Percentiles rank a stretch among this genome's conserved stretches.
Conservation (phyloP, 2,888 invertebrate species). For the Oligia latruncula region DNA sequence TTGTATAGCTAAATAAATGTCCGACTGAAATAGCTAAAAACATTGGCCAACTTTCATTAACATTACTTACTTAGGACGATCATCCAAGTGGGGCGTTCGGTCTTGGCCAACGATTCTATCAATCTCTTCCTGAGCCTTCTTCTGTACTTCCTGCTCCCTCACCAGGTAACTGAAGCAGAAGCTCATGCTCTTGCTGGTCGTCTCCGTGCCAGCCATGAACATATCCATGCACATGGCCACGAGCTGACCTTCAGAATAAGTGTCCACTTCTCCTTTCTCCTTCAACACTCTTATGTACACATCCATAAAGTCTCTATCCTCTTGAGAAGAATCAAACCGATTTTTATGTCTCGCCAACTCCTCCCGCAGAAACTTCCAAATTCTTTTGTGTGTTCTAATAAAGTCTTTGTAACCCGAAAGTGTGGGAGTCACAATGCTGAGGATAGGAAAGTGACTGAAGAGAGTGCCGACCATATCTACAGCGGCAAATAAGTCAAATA, state of each 20-base stretch:
- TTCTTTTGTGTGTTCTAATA: conserved; percentile 92
- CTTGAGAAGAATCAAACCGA: conserved; percentile 89
- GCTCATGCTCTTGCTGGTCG: conserved; percentile 94
- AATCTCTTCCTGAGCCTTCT: conserved; percentile 94
- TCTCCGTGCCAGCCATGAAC: conserved; percentile 97
- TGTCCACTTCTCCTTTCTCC: conserved; percentile 89
- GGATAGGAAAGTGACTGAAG: conserved; percentile 94
- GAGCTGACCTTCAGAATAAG: conserved; percentile 93
- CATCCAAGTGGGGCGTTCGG: conserved; percentile 92
- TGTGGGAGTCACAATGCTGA: conserved; percentile 93
- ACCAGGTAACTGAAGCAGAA: conserved; percentile 94
- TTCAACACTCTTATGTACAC: conserved; percentile 93
- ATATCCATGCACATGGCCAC: conserved; percentile 95
- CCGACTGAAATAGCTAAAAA: no score
- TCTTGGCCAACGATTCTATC: conserved; percentile 93
- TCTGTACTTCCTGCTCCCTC: conserved; percentile 93
- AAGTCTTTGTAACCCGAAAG: conserved; percentile 94
- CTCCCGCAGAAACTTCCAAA: conserved; percentile 93
- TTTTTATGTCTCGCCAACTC: conserved; percentile 93
- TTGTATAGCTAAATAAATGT: no score
- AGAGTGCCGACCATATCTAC: conserved; percentile 95
- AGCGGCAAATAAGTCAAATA: conserved; percentile 93
- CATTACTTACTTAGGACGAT: conserved; percentile 91
- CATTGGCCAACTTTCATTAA: not conserved
- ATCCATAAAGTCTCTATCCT: conserved; percentile 95